Evolutionary conservation across 1,140 invertebrate species (phyloP), one percentile per base, ranked within the genome.

Genomic region (Lineus longissimus): DNA sequence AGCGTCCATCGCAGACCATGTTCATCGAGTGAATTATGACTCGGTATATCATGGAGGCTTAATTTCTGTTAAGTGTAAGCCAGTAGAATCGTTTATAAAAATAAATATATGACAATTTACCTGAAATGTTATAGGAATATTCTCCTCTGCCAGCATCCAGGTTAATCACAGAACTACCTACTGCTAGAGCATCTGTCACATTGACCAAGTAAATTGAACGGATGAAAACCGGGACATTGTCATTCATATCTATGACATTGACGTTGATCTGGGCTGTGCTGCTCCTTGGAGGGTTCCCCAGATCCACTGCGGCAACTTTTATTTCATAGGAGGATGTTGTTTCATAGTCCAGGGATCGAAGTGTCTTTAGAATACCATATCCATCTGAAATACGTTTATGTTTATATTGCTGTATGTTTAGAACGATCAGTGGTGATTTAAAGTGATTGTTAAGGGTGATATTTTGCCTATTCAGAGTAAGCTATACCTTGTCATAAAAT

Each of bases 201-300:
- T 19, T 23, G 19, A 51, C n/a, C n/a, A 9, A 9, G 47, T 7
- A 51, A 9, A 4, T 4, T 51, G 19, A 27, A 9, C 25, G 47
- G 9, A 51, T 6, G 25, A 51, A 51, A 4, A 6, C 19, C 47
- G 47, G 47, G 6, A 4, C n/a, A 6, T 7, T 7, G 25, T 51
- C 47, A n/a, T 51, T 51, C 47, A 51, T 51, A 51, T 51, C 25
- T 6, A 51, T 51, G 25, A 51, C 47, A 4, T 19, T 51, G 47
- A 51, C 47, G 6, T 23, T 51, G n/a, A 51, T n/a, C 47, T 19
- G 4, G 4, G 47, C 47, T 19, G 25, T 51, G n/a, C 19, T 51
- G n/a, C 19, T 51, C 25, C n/a, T 51, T 51, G n/a, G 47, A 27
- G 47, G 47, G 9, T 19, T 51, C 19, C 47, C 47, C 19, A 51